phyloP scores from a whole-genome alignment of 2,113 vertebrate species.

The Protomyctophum bolini region DNA sequence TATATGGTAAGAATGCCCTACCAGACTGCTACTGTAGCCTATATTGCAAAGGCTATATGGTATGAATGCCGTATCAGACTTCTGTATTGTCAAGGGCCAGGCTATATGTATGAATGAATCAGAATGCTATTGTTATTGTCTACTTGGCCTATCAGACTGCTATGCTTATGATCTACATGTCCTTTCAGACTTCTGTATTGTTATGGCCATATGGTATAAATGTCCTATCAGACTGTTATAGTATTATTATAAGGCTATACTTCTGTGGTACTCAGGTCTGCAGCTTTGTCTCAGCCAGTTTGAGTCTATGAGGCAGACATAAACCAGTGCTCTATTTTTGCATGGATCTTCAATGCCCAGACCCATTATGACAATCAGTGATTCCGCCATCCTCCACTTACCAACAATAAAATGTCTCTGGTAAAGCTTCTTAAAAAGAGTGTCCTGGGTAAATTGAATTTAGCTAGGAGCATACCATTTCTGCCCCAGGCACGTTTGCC shows the following conservation, averaged over 20 bases:
- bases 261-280: conserved; percentile 18
- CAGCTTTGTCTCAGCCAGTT: conserved; percentile 44
- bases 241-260: conserved; percentile 23
- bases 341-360: conserved; percentile 35
- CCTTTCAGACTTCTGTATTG: too few species aligned
- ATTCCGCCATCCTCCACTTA: conserved; percentile 52
- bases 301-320: conserved; percentile 43
- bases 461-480: conserved; percentile 47
- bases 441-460: conserved; percentile 55
- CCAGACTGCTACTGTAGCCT: too few species aligned
- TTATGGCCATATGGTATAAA: too few species aligned
- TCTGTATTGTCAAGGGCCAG: too few species aligned
- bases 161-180: too few species aligned
- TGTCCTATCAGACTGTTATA: conserved; percentile 20
- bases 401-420: conserved; percentile 55
- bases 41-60: too few species aligned
- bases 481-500: not conserved
- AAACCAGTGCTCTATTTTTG: conserved; percentile 68
- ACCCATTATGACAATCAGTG: conserved; percentile 63
- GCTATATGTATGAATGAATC: too few species aligned
- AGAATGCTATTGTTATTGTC: too few species aligned
- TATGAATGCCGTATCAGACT: too few species aligned
- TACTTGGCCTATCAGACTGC: too few species aligned
- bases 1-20: too few species aligned
- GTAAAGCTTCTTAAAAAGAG: conserved; percentile 44